Evolutionary conservation across 1,140 invertebrate genomes (phyloP).

Genomic region (Gonatopus flavifemur): DNA sequence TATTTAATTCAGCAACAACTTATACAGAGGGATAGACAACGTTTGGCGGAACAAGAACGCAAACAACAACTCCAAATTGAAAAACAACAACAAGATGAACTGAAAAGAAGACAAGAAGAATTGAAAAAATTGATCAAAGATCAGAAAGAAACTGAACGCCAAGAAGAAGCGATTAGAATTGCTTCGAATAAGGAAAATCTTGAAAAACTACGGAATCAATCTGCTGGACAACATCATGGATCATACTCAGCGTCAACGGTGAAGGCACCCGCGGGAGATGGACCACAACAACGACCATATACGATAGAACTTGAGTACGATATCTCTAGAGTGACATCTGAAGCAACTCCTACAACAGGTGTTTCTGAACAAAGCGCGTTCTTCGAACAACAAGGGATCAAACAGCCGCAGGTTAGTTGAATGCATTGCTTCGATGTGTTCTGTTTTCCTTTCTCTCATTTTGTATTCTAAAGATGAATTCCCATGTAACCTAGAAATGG

Average conservation of each 20-base stretch:
- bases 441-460: too few species aligned
- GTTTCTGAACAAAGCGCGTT: constrained; percentile 7
- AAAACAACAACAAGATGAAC: constrained; percentile 41
- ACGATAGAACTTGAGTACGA: constrained; percentile 24
- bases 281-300: constrained; percentile 8
- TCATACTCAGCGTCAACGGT: not conserved
- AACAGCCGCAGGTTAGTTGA: constrained; percentile 22
- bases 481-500: too few species aligned
- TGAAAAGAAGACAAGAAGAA: constrained; percentile 42
- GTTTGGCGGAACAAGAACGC: constrained; percentile 43
- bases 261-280: constrained; percentile 12
- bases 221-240: not conserved
- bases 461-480: too few species aligned
- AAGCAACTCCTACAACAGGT: not conserved
- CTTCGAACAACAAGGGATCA: constrained; percentile 5
- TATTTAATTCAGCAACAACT: constrained; percentile 49
- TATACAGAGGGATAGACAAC: constrained; percentile 44
- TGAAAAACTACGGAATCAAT: not conserved
- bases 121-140: constrained; percentile 30
- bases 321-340: constrained; percentile 17
- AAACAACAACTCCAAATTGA: constrained; percentile 43
- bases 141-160: constrained; percentile 28
- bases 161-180: constrained; percentile 19
- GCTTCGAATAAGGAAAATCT: too few species aligned
- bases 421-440: too few species aligned